A percentile compares a stretch with the other conserved stretches of the same genome.
Evolutionary conservation across 1,140 invertebrate species (phyloP).

Genomic region (Akabosia matsudoensis): DNA sequence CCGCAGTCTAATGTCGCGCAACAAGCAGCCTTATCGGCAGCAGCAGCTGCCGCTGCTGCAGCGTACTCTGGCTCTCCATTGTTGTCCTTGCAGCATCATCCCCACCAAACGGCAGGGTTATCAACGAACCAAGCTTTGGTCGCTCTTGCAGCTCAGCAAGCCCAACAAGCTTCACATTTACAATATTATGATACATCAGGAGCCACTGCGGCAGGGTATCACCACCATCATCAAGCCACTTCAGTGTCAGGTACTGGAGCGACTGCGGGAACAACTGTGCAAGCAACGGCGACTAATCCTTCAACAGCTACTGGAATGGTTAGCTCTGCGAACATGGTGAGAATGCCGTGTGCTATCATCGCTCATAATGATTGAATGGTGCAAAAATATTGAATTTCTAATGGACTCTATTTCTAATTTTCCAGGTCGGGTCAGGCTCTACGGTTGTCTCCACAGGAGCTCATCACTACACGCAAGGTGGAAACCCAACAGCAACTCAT

Average conservation of each 20-base stretch:
- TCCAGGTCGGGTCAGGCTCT: background rate
- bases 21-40: background rate
- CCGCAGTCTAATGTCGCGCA: background rate
- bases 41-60: background rate
- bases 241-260: background rate
- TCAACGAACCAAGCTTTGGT: background rate
- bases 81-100: background rate
- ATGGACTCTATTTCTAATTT: background rate
- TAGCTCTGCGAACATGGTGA: background rate
- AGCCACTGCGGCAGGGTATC: background rate
- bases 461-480: constrained; percentile 4
- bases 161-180: background rate
- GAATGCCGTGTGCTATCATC: background rate
- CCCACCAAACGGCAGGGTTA: background rate
- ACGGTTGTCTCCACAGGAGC: constrained; percentile 9
- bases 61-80: background rate
- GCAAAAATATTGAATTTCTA: too few species aligned
- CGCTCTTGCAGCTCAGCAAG: constrained; percentile 15
- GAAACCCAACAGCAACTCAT: background rate
- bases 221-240: constrained; percentile 10
- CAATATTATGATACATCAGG: constrained; percentile 9
- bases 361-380: background rate
- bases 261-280: background rate
- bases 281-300: background rate
- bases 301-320: background rate